Base-by-base conservation (phyloP, 1,140 invertebrate genomes). In the Cheumatopsyche charites region DNA sequence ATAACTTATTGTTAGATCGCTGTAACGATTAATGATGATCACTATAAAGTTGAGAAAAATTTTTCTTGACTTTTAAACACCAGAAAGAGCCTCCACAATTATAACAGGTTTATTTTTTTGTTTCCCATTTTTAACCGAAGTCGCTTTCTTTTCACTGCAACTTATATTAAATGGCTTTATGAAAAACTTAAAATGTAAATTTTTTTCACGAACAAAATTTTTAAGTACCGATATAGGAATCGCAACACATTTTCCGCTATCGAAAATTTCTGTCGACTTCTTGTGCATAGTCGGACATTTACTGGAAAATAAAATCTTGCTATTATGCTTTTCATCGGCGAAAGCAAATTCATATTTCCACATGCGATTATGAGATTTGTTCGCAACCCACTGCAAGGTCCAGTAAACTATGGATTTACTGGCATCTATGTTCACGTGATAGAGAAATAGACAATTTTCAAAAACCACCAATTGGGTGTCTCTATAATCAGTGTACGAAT, bases 391-490 rank as follows among this genome's bases (percentile, higher is more conserved):
- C 21, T 67, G 65, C 19, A 67, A 13, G 1, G 65, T 23, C 65
- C 65, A 67, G 19, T 21, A 67, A 0, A 21, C 65, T 1, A 67
- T 26, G 2, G 25, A 26, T 67, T 41, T 19, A 1, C 3, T 15
- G 4, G n/a, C 21, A 41, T 67, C 65, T 0, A 67, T 67, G 11
- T 67, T 49, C 0, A 67, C 65, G 13, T 26, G 43, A 23, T 67
- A 67, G 1, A 67, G 11, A 17, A 67, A 67, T n/a, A 67, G 13
- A 12, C 17, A 21, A 1, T 67, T 23, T 17, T 43, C 65, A 17
- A 67, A 13, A 6, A 6, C 0, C 1, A 67, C 19, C 29, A 73
- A 23, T 49, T 70, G 72, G 41, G 70, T 0, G 23, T 73, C 72
- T 19, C 41, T 2, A n/a, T 73, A 61, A 12, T 23, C 12, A 17